phyloP scores from a whole-genome alignment of 2,888 invertebrate species.

The Girardia tigrina region DNA sequence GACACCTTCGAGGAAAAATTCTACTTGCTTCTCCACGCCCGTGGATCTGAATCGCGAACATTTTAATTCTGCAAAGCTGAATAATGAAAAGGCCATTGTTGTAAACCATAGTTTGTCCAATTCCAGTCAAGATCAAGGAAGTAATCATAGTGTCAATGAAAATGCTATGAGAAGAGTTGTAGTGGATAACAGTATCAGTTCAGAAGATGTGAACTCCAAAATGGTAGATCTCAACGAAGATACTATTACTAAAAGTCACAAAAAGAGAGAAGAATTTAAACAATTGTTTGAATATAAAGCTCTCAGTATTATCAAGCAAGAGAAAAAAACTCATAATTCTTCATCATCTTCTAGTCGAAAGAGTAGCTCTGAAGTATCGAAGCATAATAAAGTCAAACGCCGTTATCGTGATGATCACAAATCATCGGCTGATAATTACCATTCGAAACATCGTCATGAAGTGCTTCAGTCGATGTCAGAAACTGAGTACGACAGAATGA shows the following conservation, averaged over 20 bases:
- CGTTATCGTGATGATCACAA: slow-evolving; percentile 1
- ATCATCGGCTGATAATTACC: neutral
- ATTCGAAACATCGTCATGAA: neutral
- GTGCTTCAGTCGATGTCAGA: slow-evolving; percentile 27
- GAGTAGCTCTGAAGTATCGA: neutral
- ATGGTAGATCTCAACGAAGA: neutral
- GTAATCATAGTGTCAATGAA: neutral
- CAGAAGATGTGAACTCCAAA: slow-evolving; percentile 14
- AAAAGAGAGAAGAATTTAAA: slow-evolving; percentile 29
- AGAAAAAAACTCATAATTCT: neutral
- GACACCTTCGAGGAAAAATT: neutral
- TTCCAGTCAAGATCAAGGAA: slow-evolving; percentile 10
- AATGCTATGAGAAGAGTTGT: neutral
- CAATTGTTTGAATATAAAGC: slow-evolving; percentile 1
- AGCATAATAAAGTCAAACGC: slow-evolving; percentile 14
- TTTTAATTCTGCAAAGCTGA: neutral
- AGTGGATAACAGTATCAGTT: neutral
- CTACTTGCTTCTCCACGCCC: neutral
- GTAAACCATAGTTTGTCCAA: slow-evolving; percentile 39
- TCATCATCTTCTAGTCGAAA: slow-evolving; percentile 7
- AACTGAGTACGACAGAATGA: slow-evolving; percentile 37
- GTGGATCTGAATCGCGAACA: slow-evolving; percentile 5
- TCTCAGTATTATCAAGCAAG: neutral
- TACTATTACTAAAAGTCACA: slow-evolving; percentile 18
- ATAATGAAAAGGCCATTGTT: neutral